Evolutionary conservation across 2,797 vertebrate species (phyloP).

Genomic region (Clamator glandarius): DNA sequence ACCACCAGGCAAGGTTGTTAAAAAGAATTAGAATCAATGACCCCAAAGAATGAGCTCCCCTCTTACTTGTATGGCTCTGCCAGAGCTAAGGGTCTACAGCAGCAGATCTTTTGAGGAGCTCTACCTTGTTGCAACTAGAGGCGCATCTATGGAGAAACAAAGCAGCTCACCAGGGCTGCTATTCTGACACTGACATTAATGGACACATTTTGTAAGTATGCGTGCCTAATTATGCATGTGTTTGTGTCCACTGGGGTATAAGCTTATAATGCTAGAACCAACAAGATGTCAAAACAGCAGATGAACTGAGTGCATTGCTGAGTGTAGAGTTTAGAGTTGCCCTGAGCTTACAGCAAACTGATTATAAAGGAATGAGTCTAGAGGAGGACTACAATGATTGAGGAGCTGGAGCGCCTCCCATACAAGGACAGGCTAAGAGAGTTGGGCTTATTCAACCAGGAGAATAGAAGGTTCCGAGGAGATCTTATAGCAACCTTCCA

Average conservation of each 20-base stretch:
- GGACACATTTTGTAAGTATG: not conserved
- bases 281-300: not conserved
- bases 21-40: not conserved
- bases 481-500: too few species aligned
- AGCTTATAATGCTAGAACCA: not conserved
- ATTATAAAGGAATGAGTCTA: not conserved
- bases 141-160: not conserved
- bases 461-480: too few species aligned
- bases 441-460: too few species aligned
- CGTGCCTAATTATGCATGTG: not conserved
- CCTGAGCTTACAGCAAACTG: not conserved
- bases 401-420: too few species aligned
- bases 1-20: not conserved
- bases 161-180: not conserved
- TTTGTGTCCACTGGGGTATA: not conserved
- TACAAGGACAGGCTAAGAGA: too few species aligned
- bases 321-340: not conserved
- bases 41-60: not conserved
- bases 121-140: not conserved
- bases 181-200: not conserved
- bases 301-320: not conserved
- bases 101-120: not conserved
- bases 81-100: not conserved
- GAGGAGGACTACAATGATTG: too few species aligned
- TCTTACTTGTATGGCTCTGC: rapidly evolving